Conservation (phyloP, 1,140 invertebrate species). For the Meloidogyne floridensis region DNA sequence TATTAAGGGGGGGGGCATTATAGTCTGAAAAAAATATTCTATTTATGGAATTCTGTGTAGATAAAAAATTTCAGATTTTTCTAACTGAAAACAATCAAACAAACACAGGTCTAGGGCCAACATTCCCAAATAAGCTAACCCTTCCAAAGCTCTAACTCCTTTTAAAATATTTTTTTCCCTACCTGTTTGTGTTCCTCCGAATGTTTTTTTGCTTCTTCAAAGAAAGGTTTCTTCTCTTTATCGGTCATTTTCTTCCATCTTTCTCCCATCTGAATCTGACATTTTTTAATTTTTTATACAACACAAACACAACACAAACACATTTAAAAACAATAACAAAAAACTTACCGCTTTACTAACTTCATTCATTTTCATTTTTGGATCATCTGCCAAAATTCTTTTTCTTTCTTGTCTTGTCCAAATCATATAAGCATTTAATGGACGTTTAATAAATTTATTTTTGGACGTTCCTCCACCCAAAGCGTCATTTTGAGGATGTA, state of each 20-base stretch:
- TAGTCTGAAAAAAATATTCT: neutral
- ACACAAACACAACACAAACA: constrained; percentile 37
- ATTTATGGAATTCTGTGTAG: too few relatives aligned
- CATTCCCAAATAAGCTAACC: too few relatives aligned
- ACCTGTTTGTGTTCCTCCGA: constrained; percentile 57
- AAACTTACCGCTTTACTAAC: constrained; percentile 44
- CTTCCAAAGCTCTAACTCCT: neutral
- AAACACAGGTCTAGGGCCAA: too few relatives aligned
- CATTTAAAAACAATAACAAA: constrained; percentile 24
- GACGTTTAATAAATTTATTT: constrained; percentile 56
- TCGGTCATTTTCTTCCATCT: constrained; percentile 56
- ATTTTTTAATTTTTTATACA: constrained; percentile 26
- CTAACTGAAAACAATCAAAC: too few relatives aligned
- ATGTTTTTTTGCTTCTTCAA: constrained; percentile 50
- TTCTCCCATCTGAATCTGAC: constrained; percentile 58
- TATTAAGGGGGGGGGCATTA: neutral
- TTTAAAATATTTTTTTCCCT: neutral
- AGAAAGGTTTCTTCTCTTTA: constrained; percentile 58
- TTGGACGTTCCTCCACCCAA: constrained; percentile 38
- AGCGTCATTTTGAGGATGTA: constrained; percentile 50
- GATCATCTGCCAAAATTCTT: constrained; percentile 66
- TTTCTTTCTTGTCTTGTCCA: constrained; percentile 67
- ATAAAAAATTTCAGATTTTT: too few relatives aligned
- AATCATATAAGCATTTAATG: constrained; percentile 59
- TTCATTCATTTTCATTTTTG: constrained; percentile 57